Conservation (phyloP, 2,113 vertebrate genomes). For the Dipodomys merriami region DNA sequence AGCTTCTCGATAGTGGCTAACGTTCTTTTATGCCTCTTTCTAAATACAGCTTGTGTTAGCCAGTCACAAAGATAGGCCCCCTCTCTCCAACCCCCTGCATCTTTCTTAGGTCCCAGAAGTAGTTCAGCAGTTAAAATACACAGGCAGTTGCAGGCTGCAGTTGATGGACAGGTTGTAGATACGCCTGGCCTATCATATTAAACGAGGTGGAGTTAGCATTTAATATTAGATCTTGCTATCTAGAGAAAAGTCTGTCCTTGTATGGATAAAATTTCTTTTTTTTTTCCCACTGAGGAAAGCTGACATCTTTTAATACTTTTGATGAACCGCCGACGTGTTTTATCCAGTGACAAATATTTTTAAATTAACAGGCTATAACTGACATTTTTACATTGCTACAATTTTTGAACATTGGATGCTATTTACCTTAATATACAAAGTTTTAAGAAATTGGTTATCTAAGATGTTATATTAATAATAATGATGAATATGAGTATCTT, state of each 20-base stretch:
- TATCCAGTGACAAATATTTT: constrained; percentile 18
- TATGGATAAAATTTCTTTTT: not conserved
- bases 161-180: not conserved
- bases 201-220: constrained; percentile 17
- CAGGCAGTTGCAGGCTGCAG: not conserved
- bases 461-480: constrained; percentile 10
- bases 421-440: constrained; percentile 31
- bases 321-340: not conserved
- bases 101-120: not conserved
- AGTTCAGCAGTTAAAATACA: not conserved
- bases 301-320: constrained; percentile 37
- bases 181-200: not conserved
- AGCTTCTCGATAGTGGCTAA: not conserved
- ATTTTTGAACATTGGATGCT: not conserved
- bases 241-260: constrained; percentile 47
- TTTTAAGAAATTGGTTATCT: not conserved
- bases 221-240: not conserved
- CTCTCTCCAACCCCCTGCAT: not conserved
- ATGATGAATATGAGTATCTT: constrained; percentile 2
- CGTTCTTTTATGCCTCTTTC: constrained; percentile 25
- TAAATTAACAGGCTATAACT: not conserved
- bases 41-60: constrained; percentile 44
- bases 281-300: constrained; percentile 2
- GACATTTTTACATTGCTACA: constrained; percentile 41
- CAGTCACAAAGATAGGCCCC: not conserved